A percentile compares a stretch with the other conserved stretches of the same genome.
Conservation (phyloP, 2,888 invertebrate genomes). For the Drosophila paramelanica region DNA sequence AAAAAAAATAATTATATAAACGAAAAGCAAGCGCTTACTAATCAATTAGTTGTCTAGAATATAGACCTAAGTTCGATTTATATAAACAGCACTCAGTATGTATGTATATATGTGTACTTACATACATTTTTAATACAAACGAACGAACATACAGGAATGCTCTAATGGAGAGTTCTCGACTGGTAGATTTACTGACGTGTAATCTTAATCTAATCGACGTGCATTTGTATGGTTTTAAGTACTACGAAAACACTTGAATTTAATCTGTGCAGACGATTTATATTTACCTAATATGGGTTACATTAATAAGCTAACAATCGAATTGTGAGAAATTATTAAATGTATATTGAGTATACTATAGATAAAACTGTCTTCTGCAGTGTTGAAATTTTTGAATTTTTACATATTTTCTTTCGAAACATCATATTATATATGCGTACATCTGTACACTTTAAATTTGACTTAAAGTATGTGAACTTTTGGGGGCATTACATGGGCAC, state of each 20-base stretch:
- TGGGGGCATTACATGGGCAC: constrained; percentile 53
- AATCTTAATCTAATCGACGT: constrained; percentile 10
- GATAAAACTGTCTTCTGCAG: too few species aligned
- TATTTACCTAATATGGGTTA: not conserved
- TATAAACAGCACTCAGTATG: constrained; percentile 5
- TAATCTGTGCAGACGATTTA: not conserved
- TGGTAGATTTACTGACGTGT: constrained; percentile 1
- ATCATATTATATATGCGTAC: too few species aligned
- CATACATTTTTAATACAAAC: not conserved
- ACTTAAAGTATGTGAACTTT: constrained; percentile 37
- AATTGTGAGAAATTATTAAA: too few species aligned
- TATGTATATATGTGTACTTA: not conserved
- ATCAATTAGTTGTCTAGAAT: constrained; percentile 50
- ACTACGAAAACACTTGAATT: not conserved
- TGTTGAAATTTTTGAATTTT: too few species aligned
- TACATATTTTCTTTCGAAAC: too few species aligned
- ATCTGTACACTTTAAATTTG: too few species aligned
- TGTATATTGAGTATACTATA: too few species aligned
- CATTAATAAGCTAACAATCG: too few species aligned
- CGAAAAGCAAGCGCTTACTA: constrained; percentile 15
- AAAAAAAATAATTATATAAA: not conserved
- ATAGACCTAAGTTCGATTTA: constrained; percentile 46
- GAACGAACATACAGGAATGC: not conserved
- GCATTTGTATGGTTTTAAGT: not conserved
- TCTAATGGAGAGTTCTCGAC: not conserved